phyloP scores from a whole-genome alignment of 2,888 invertebrate genomes.

The Fragum whitleyi region DNA sequence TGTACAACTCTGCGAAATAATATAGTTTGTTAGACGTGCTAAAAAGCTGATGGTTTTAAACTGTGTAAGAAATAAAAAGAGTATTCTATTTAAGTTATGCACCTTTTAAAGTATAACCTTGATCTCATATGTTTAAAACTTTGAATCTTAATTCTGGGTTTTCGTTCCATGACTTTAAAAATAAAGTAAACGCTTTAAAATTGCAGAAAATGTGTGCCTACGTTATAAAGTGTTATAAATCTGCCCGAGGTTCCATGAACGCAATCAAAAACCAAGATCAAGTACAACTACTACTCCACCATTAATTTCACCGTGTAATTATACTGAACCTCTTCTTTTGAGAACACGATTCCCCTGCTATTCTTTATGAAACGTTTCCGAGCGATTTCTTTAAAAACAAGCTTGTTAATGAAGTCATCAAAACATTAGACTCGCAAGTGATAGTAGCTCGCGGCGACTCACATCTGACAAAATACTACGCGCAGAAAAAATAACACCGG shows the following conservation, averaged over 20 bases:
- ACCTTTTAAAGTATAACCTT: too few relatives aligned
- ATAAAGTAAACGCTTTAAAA: too few relatives aligned
- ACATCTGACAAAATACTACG: slow-evolving; percentile 52
- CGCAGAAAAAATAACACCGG: slow-evolving; percentile 35
- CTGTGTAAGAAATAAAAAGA: too few relatives aligned
- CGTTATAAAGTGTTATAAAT: neutral
- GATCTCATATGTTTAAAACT: too few relatives aligned
- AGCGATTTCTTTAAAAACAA: slow-evolving; percentile 59
- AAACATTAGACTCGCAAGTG: slow-evolving; percentile 48
- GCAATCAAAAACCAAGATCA: slow-evolving; percentile 39
- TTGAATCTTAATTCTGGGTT: too few relatives aligned
- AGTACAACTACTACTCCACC: slow-evolving; percentile 32
- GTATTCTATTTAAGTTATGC: too few relatives aligned
- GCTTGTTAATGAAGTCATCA: slow-evolving; percentile 61
- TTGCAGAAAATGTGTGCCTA: neutral
- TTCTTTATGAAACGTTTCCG: slow-evolving; percentile 47
- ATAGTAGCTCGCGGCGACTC: slow-evolving; percentile 44
- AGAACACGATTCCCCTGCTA: slow-evolving; percentile 37
- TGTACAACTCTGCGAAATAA: too few relatives aligned
- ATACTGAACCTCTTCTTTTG: slow-evolving; percentile 34
- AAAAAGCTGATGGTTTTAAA: too few relatives aligned
- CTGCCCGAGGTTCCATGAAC: slow-evolving; percentile 20
- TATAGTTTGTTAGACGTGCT: too few relatives aligned
- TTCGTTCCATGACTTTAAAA: too few relatives aligned
- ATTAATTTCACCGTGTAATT: slow-evolving; percentile 61